Percentiles rank a stretch among this genome's conserved stretches.
Evolutionary conservation across 2,113 vertebrate genomes (phyloP).

Genomic region (Struthidea cinerea): DNA sequence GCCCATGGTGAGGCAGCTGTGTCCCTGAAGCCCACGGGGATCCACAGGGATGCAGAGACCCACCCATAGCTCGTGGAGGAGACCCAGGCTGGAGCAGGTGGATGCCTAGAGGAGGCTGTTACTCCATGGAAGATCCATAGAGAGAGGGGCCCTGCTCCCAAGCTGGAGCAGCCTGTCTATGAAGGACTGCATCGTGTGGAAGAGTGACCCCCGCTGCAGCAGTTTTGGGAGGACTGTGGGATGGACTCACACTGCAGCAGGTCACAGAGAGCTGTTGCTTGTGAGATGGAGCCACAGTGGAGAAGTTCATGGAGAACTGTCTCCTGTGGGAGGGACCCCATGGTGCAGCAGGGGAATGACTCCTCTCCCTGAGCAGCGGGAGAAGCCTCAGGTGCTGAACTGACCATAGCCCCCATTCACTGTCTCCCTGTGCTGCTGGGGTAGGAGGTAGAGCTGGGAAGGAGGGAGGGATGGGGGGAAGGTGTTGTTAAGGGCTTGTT

Average conservation of each 20-base stretch:
- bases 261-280: background rate
- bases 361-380: background rate
- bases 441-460: background rate
- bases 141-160: background rate
- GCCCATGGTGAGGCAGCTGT: background rate
- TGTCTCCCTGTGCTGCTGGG: accelerated
- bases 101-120: background rate
- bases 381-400: background rate
- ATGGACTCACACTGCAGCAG: background rate
- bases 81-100: too few species aligned
- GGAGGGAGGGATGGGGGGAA: background rate
- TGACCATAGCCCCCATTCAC: background rate
- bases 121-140: accelerated
- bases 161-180: background rate
- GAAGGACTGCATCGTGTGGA: accelerated
- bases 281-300: accelerated
- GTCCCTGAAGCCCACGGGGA: background rate
- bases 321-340: background rate
- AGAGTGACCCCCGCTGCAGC: background rate
- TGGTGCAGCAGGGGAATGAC: accelerated
- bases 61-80: too few species aligned
- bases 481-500: background rate
- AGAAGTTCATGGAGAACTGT: background rate
- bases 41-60: background rate
- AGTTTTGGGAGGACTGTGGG: background rate